Percentiles rank a stretch among this genome's conserved stretches.
phyloP scores from a whole-genome alignment of 2,888 invertebrate species.

The Agriopis marginaria region DNA sequence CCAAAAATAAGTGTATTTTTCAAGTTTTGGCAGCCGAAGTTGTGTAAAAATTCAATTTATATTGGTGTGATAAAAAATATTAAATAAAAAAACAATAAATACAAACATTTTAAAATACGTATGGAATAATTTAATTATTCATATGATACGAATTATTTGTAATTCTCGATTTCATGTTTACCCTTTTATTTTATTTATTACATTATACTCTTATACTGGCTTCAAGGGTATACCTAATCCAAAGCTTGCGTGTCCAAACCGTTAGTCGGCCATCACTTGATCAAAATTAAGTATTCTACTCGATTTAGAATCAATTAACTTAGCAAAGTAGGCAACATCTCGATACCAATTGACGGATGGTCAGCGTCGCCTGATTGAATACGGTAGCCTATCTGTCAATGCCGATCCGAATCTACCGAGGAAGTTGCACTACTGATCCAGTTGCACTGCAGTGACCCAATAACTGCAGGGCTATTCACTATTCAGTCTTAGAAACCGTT shows the following conservation, averaged over 20 bases:
- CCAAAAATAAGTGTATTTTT: too few species aligned
- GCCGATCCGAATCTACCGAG: constrained; percentile 20
- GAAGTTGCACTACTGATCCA: constrained; percentile 19
- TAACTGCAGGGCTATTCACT: not conserved
- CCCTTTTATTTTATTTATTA: too few species aligned
- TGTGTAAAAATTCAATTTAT: too few species aligned
- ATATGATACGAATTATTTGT: not conserved
- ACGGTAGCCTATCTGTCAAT: constrained; percentile 12
- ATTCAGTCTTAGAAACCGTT: too few species aligned
- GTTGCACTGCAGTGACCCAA: constrained; percentile 7
- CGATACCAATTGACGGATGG: constrained; percentile 27
- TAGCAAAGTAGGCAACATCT: constrained; percentile 27
- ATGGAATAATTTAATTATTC: too few species aligned
- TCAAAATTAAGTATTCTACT: constrained; percentile 20
- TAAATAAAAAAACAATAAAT: too few species aligned
- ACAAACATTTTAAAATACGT: too few species aligned
- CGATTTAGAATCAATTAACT: constrained; percentile 29
- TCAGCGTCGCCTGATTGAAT: constrained; percentile 7
- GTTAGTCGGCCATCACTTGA: constrained; percentile 31
- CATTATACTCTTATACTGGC: not conserved
- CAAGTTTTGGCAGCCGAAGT: too few species aligned
- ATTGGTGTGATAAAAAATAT: too few species aligned
- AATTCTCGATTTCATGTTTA: not conserved
- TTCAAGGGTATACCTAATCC: not conserved
- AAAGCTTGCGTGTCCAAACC: constrained; percentile 22